Conservation (phyloP, 2,888 invertebrate species). For the Amphipyra tragopoginis region DNA sequence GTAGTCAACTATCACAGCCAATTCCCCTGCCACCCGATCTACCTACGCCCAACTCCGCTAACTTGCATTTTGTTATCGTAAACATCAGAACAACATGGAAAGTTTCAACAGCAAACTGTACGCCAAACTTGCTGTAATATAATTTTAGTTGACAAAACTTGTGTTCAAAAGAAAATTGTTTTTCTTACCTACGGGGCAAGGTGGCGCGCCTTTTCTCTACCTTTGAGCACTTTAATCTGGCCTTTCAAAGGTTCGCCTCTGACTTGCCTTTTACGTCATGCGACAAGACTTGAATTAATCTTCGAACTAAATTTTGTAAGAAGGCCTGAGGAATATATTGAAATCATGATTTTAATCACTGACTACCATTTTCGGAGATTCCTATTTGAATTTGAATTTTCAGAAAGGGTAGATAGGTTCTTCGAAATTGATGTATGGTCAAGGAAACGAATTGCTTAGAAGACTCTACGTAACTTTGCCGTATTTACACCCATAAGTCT, state of each 20-base stretch:
- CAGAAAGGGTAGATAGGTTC: no score
- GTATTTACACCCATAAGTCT: no score
- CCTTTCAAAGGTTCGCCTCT: conserved; percentile 56
- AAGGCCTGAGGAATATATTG: conserved; percentile 4
- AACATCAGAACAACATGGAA: conserved; percentile 26
- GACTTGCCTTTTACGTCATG: conserved; percentile 54
- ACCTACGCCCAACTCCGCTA: background rate
- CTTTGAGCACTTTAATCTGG: conserved; percentile 70
- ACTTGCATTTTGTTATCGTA: conserved; percentile 34
- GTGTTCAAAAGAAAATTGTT: conserved; percentile 60
- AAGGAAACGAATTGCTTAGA: no score
- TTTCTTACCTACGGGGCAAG: conserved; percentile 43
- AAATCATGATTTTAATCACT: conserved; percentile 12
- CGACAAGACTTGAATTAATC: conserved; percentile 63
- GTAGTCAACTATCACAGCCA: conserved; percentile 5
- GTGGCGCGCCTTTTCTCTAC: conserved; percentile 62
- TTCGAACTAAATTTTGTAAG: conserved; percentile 38
- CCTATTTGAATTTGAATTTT: no score
- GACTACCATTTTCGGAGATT: conserved; percentile 8
- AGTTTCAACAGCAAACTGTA: conserved; percentile 25
- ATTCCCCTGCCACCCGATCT: conserved; percentile 8
- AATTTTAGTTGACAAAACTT: conserved; percentile 63
- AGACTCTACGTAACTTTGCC: no score
- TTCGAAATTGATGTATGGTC: no score
- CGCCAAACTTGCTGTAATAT: conserved; percentile 56